A percentile compares a stretch with the other conserved stretches of the same genome.
phyloP scores from a whole-genome alignment of 2,888 invertebrate genomes.

The Eupithecia pulchellata region DNA sequence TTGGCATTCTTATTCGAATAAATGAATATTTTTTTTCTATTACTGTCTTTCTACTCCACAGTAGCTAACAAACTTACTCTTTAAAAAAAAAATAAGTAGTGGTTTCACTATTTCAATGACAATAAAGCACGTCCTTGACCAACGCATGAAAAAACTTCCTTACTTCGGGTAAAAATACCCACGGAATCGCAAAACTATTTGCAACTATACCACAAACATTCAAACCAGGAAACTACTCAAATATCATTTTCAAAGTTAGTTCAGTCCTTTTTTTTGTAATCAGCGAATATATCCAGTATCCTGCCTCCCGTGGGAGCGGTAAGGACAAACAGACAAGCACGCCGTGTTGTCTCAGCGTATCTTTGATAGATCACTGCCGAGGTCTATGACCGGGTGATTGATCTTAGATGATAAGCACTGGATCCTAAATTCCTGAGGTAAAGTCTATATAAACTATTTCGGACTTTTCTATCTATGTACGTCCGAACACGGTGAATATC shows the following conservation, averaged over 20 bases:
- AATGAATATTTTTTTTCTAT: too few species aligned
- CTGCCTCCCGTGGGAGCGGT: constrained; percentile 61
- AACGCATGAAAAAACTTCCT: too few species aligned
- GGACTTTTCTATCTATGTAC: too few species aligned
- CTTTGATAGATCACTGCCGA: constrained; percentile 40
- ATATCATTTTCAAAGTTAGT: not conserved
- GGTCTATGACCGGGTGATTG: constrained; percentile 51
- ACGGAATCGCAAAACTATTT: not conserved
- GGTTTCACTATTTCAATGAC: too few species aligned
- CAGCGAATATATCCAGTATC: constrained; percentile 34
- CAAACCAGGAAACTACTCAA: not conserved
- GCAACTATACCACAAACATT: not conserved
- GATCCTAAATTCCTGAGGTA: not conserved
- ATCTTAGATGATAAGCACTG: constrained; percentile 1
- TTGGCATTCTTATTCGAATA: too few species aligned
- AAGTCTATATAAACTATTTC: too few species aligned
- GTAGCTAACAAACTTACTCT: too few species aligned
- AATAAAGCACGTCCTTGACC: too few species aligned
- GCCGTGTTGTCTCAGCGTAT: constrained; percentile 61
- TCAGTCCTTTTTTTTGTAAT: constrained; percentile 11
- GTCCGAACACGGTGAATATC: too few species aligned
- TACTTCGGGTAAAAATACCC: too few species aligned
- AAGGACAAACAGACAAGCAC: constrained; percentile 52
- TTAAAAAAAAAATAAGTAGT: too few species aligned
- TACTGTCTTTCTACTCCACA: too few species aligned